Percentiles rank a stretch among this genome's conserved stretches.
These are phyloP conservation scores for Cynopterus sphinx DNA, from an alignment of 2,797 vertebrate genomes.

Conservation along the genomic window DNA sequence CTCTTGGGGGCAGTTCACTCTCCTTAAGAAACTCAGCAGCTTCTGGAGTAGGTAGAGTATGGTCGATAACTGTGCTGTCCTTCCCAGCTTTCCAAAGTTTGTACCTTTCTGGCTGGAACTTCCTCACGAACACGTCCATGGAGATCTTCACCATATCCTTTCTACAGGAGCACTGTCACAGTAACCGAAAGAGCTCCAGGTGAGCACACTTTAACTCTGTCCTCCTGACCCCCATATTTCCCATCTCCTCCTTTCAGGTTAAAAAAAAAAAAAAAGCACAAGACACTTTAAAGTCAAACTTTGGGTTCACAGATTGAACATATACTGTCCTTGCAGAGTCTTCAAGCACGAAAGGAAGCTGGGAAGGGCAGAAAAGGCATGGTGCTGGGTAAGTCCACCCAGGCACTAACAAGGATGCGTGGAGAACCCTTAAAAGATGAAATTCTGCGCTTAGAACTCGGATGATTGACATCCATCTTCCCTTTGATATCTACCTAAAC, in stretches of 20 bases:
- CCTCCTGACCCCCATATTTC: not conserved
- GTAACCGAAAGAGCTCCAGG: not conserved
- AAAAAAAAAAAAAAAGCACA: not conserved
- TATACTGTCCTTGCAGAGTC: not conserved
- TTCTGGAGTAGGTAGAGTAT: conserved; percentile 91
- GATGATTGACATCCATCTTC: not conserved
- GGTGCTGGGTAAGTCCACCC: not conserved
- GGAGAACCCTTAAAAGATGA: not conserved
- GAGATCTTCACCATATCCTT: conserved; percentile 99
- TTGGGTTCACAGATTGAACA: not conserved
- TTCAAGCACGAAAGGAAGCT: not conserved
- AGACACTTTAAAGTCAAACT: not conserved
- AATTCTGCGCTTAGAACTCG: not conserved
- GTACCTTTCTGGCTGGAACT: conserved; percentile 97
- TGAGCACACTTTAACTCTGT: not conserved
- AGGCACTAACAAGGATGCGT: accelerated
- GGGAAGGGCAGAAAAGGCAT: not conserved
- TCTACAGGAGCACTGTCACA: conserved; percentile 94
- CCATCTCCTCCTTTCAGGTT: not conserved
- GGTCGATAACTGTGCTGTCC: conserved; percentile 92
- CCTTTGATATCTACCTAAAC: not conserved
- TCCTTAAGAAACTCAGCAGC: conserved; percentile 88
- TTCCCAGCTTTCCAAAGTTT: conserved; percentile 97
- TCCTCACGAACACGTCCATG: conserved; percentile 97
- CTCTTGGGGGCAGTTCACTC: conserved; percentile 82